Conservation (phyloP, 2,113 vertebrate genomes). For the Aphelocoma coerulescens region DNA sequence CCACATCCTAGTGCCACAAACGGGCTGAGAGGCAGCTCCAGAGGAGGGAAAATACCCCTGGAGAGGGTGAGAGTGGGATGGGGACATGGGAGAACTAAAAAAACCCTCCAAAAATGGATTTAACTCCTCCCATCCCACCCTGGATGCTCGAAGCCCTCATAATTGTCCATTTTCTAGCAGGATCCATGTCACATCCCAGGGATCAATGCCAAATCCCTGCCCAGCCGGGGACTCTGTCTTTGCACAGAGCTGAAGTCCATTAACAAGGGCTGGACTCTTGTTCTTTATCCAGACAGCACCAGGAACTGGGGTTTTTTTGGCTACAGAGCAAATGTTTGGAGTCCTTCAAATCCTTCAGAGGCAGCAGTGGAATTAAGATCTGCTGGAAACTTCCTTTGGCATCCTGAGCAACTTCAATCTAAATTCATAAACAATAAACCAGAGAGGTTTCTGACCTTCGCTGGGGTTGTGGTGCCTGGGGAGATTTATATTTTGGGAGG, state of each 20-base stretch:
- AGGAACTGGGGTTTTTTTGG: neutral
- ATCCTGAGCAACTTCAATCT: neutral
- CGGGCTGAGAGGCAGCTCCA: neutral
- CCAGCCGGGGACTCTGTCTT: neutral
- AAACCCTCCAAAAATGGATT: neutral
- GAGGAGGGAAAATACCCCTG: neutral
- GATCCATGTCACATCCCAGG: neutral
- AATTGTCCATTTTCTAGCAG: neutral
- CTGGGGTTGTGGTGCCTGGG: rapidly evolving
- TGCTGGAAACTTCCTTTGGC: neutral
- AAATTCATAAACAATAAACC: neutral
- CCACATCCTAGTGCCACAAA: neutral
- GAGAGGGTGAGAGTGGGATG: neutral
- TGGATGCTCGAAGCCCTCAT: neutral
- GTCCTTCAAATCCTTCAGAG: neutral
- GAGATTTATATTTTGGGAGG: neutral
- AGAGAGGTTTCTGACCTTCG: neutral
- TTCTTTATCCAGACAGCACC: neutral
- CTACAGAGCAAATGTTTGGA: neutral
- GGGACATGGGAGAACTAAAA: too few relatives aligned
- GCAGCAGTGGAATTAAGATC: neutral
- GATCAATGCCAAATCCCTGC: neutral
- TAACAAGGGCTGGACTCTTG: neutral
- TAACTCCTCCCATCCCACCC: neutral
- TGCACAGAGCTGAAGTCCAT: neutral